phyloP scores from a whole-genome alignment of 2,113 vertebrate species.

The Bombycilla garrulus region DNA sequence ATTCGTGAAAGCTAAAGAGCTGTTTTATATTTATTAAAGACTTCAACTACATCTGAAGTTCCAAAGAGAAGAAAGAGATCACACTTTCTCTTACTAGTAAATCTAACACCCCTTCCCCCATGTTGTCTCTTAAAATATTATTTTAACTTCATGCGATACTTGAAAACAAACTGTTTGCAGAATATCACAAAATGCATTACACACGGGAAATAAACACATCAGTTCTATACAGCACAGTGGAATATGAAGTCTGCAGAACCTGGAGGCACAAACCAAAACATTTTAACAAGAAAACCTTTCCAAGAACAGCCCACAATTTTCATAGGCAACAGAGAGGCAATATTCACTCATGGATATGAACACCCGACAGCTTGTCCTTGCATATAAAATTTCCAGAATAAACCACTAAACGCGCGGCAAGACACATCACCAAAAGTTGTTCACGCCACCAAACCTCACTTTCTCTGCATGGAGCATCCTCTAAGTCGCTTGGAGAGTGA shows the following conservation, averaged over 20 bases:
- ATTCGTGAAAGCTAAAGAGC: not conserved
- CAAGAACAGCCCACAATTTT: not conserved
- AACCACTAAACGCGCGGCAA: not conserved
- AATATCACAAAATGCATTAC: not conserved
- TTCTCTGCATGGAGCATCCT: conserved; percentile 33
- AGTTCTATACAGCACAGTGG: not conserved
- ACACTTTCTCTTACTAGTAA: not conserved
- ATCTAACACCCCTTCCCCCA: accelerated
- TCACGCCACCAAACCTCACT: not conserved
- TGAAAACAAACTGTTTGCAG: not conserved
- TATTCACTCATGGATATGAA: not conserved
- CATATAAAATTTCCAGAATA: not conserved
- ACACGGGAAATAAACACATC: not conserved
- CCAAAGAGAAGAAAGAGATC: not conserved
- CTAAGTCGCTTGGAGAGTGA: not conserved
- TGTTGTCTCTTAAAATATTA: not conserved
- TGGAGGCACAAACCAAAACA: not conserved
- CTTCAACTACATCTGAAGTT: not conserved
- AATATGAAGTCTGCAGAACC: not conserved
- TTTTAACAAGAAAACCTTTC: not conserved
- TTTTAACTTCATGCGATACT: not conserved
- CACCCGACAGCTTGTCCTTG: not conserved
- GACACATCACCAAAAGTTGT: conserved; percentile 20
- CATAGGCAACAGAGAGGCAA: not conserved
- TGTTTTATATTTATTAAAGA: not conserved